phyloP scores from a whole-genome alignment of 1,140 invertebrate genomes.

The silkworm (Bombyx mori) region ASM3026992v2 NC_085109.1:7321001-7321500 shows the following conservation, averaged over 20 bases:
- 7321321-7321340: too few species aligned
- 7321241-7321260: constrained; percentile 94
- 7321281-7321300: constrained; percentile 31
- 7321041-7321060: neutral
- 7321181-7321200: constrained; percentile 98
- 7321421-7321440: too few species aligned
- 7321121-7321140: constrained; percentile 90
- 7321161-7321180: constrained; percentile 98
- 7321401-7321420: too few species aligned
- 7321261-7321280: constrained; percentile 59
- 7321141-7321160: constrained; percentile 85
- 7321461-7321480: too few species aligned
- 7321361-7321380: too few species aligned
- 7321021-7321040: neutral
- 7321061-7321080: too few species aligned
- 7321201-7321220: constrained; percentile 87
- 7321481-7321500: too few species aligned
- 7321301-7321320: neutral
- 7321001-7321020: neutral
- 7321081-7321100: constrained; percentile 46
- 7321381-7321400: too few species aligned
- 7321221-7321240: constrained; percentile 84
- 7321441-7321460: too few species aligned
- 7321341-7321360: too few species aligned
- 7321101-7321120: constrained; percentile 98